Base-by-base conservation (phyloP, 2,113 vertebrate species). In the Xiphophorus couchianus region DNA sequence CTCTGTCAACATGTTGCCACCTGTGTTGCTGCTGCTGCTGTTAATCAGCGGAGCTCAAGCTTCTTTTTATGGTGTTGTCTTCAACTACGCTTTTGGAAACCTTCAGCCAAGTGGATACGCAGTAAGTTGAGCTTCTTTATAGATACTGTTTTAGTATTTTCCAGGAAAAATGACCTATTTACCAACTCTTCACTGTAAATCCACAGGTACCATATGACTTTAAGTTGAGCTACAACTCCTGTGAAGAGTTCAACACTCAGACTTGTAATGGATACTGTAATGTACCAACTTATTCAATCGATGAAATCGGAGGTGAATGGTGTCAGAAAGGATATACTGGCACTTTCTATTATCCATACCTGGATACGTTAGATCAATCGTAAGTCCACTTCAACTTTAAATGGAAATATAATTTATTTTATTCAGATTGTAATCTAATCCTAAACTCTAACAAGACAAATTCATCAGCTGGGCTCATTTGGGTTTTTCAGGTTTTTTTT, bases 241-340 rank as follows among this genome's bases (percentile, higher is more conserved):
- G 61, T 30, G 13, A 17, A 30, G 29, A 62, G 14, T 31, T 30
- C 29, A 2, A 30, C 29, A 17, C 29, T 19, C 2, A 1, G 13
- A 3, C 1, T 30, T 62, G 27, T 30, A 0, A 8, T 11, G 69
- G 51, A 25, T 10, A 28, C 51, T 71, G 69, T 61, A 33, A 6
- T 25, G n/a, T 0, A 4, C 19, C 51, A 1, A 0, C 1, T 31
- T 30, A 29, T 17, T 2, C 15, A 30, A 5, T 25, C 7, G 22
- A 42, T 13, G 39, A 51, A 60, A 63, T 31, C 30, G 67, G n/a
- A 0, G 70, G 33, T n/a, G 39, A 62, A 27, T 73, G 70, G 70
- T 87, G 80, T 65, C 82, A 86, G 63, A 69, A 0, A 1, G 84
- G 82, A n/a, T 0, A 7, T 82, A 62, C 61, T 27, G 33, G 11